Percentiles rank a stretch among this genome's conserved stretches.
Evolutionary conservation across 2,888 invertebrate genomes (phyloP).

Genomic region (Pollenia angustigena): DNA sequence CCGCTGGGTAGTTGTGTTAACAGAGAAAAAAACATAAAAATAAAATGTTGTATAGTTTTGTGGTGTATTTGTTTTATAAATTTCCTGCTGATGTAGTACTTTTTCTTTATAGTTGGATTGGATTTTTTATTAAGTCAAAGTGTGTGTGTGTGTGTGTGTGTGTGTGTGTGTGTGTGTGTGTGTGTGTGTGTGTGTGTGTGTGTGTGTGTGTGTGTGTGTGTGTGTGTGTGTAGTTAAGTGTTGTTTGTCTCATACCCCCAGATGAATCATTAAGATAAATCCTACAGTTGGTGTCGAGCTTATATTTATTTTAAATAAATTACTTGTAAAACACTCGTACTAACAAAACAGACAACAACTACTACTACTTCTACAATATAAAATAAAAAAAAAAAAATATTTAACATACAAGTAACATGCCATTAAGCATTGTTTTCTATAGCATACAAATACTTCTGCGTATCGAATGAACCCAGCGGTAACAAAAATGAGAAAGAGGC

Average conservation of each 20-base stretch:
- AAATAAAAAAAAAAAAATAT: conserved; percentile 22
- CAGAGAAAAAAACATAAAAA: neutral
- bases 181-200: neutral
- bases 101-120: conserved; percentile 4
- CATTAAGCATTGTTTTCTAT: conserved; percentile 44
- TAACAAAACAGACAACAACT: conserved; percentile 17
- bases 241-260: conserved; percentile 50
- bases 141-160: neutral
- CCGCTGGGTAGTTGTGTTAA: neutral
- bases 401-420: conserved; percentile 61
- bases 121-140: conserved; percentile 1
- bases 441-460: conserved; percentile 21
- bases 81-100: conserved; percentile 51
- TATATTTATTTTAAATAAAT: conserved; percentile 73
- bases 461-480: neutral
- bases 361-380: conserved; percentile 17
- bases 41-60: conserved; percentile 12
- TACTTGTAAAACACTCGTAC: conserved; percentile 68
- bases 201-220: neutral
- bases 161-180: neutral
- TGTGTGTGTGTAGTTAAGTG: neutral
- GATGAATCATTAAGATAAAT: conserved; percentile 74
- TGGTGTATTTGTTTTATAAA: conserved; percentile 50
- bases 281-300: conserved; percentile 70
- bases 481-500: no score